Evolutionary conservation across 2,797 vertebrate genomes (phyloP).

Genomic region (Brachymystax lenok): DNA sequence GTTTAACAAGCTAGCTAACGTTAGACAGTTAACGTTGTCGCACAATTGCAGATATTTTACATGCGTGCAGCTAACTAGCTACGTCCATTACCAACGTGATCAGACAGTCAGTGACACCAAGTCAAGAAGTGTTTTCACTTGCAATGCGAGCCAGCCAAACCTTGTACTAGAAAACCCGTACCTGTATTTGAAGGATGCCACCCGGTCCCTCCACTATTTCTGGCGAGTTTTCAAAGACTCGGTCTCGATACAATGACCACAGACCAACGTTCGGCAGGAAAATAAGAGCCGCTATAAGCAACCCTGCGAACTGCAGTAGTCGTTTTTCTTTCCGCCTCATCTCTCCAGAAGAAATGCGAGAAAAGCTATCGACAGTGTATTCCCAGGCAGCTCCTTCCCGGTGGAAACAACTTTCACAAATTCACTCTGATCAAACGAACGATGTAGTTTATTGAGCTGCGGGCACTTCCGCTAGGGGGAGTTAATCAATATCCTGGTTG

Average conservation of each 20-base stretch:
- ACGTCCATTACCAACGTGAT: not conserved
- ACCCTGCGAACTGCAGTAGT: conserved; percentile 86
- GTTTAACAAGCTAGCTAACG: not conserved
- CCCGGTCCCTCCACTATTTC: conserved; percentile 62
- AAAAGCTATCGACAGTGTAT: conserved; percentile 35
- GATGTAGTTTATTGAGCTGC: conserved; percentile 28
- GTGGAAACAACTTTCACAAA: conserved; percentile 66
- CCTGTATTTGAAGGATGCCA: conserved; percentile 58
- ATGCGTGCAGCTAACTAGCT: not conserved
- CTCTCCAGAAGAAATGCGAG: conserved; percentile 45
- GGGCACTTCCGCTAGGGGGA: conserved; percentile 45
- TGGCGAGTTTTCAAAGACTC: conserved; percentile 80
- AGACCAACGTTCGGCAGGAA: conserved; percentile 92
- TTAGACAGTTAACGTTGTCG: not conserved
- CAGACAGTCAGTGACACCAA: not conserved
- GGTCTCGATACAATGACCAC: conserved; percentile 90
- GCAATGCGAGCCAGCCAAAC: not conserved
- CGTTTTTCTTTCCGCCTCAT: conserved; percentile 94
- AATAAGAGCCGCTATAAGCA: conserved; percentile 85
- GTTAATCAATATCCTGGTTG: conserved; percentile 27
- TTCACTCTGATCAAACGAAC: conserved; percentile 35
- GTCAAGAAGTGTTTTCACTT: not conserved
- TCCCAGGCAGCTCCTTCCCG: conserved; percentile 29
- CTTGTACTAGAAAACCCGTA: conserved; percentile 26
- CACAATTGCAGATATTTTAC: not conserved